These are phyloP conservation scores for Natrix natrix DNA, from an alignment of 2,797 vertebrate species.

Conservation along the genomic window DNA sequence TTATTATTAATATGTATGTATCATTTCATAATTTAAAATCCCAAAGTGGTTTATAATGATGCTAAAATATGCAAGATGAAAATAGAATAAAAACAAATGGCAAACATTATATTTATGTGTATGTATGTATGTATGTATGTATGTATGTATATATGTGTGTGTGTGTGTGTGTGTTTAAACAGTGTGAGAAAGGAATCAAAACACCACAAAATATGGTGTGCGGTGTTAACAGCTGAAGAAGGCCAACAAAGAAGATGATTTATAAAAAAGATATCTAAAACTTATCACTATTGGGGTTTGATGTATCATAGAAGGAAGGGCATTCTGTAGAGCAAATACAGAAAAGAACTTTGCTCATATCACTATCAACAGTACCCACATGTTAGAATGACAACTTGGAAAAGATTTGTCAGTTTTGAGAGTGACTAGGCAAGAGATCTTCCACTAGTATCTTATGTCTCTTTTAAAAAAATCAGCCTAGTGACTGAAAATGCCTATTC, in stretches of 20 bases:
- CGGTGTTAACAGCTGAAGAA: neutral
- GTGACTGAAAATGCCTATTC: neutral
- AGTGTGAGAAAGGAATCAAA: neutral
- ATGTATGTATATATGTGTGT: no score
- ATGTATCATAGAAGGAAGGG: neutral
- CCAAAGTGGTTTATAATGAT: neutral
- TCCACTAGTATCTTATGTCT: neutral
- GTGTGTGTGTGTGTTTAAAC: no score
- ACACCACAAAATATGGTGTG: neutral
- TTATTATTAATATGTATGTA: neutral
- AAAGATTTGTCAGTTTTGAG: neutral
- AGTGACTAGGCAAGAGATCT: neutral
- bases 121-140: no score
- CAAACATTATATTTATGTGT: no score
- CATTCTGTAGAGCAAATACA: neutral
- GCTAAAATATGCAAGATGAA: neutral
- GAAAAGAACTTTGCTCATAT: neutral
- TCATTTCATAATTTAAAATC: neutral
- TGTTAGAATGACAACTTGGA: neutral
- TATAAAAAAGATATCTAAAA: neutral
- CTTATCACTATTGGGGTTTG: neutral
- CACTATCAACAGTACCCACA: neutral
- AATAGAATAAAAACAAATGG: neutral
- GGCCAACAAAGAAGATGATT: neutral
- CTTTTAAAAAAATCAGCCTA: neutral